Conservation (phyloP, 2,797 vertebrate species). For the Pangasius macronema region DNA sequence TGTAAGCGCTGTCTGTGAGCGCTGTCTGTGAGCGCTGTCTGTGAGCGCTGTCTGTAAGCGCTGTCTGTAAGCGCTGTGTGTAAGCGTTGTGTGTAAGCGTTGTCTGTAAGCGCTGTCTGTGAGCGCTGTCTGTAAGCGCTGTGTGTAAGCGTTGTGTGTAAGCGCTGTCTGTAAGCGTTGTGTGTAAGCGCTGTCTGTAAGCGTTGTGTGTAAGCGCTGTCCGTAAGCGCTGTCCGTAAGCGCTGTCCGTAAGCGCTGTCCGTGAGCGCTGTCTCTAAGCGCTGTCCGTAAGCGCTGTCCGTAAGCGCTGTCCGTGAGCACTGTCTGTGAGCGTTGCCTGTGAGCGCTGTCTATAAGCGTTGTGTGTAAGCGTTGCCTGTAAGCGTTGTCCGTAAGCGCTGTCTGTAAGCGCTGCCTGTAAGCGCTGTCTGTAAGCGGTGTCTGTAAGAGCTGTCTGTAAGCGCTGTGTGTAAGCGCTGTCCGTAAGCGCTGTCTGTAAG, state of each 20-base stretch:
- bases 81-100: too few relatives aligned
- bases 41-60: too few relatives aligned
- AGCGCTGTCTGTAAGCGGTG: background rate
- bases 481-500: background rate
- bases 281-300: too few relatives aligned
- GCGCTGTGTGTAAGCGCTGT: background rate
- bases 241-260: too few relatives aligned
- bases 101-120: background rate
- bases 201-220: too few relatives aligned
- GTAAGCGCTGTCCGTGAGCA: background rate
- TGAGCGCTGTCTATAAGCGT: too few relatives aligned
- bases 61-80: background rate
- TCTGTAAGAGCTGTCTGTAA: too few relatives aligned
- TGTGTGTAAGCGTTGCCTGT: background rate
- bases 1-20: background rate
- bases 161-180: background rate
- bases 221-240: background rate
- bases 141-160: background rate
- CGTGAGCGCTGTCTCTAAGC: background rate
- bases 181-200: background rate
- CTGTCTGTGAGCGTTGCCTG: background rate
- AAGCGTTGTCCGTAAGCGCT: too few relatives aligned
- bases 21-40: too few relatives aligned
- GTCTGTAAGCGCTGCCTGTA: background rate
- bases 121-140: too few relatives aligned